phyloP scores from a whole-genome alignment of 2,113 vertebrate genomes.

The Rhinoptilus africanus region DNA sequence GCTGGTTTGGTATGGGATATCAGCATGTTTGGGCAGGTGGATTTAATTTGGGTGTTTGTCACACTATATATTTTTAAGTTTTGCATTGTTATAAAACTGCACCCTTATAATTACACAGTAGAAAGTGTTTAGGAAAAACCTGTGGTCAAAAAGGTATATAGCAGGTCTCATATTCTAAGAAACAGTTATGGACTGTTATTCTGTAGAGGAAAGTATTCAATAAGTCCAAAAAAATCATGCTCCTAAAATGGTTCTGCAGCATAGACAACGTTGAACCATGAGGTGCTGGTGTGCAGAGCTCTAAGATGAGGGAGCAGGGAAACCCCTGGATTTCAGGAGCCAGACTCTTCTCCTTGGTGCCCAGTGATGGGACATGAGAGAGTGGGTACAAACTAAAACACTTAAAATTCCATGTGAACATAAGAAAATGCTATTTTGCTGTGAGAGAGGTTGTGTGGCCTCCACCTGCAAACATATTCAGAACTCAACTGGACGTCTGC shows the following conservation, averaged over 20 bases:
- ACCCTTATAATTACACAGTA: background rate
- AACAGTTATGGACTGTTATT: background rate
- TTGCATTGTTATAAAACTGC: background rate
- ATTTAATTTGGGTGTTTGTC: background rate
- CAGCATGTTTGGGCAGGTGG: background rate
- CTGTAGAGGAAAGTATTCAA: background rate
- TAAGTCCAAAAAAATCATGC: background rate
- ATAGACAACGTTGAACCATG: background rate
- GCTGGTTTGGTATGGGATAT: background rate
- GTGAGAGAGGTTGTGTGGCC: background rate
- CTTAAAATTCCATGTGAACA: background rate
- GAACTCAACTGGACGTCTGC: background rate
- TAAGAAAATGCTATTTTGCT: background rate
- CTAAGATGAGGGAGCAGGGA: background rate
- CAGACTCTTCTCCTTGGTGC: background rate
- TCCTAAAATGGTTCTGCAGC: background rate
- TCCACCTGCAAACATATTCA: background rate
- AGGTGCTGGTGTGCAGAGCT: background rate
- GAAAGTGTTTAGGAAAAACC: background rate
- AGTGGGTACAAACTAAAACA: background rate
- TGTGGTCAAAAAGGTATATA: background rate
- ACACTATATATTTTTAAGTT: background rate
- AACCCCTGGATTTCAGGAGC: background rate
- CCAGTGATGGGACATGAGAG: background rate
- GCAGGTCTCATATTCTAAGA: background rate